These are phyloP conservation scores for Balanococcus diminutus DNA, from an alignment of 2,888 invertebrate species.

Conservation along the genomic window DNA sequence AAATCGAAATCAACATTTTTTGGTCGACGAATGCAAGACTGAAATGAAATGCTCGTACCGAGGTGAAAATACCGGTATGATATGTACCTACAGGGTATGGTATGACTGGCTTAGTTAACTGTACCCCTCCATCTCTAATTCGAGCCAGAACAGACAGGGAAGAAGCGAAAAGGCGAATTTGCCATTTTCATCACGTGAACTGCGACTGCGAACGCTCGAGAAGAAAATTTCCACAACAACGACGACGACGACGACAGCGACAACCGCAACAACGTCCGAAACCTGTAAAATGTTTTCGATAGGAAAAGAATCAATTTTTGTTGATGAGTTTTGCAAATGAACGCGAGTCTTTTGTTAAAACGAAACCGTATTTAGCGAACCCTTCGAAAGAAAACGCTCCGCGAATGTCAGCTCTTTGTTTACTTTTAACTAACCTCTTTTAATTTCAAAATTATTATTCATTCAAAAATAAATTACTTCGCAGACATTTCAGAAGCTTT, in stretches of 20 bases:
- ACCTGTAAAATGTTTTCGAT: constrained; percentile 47
- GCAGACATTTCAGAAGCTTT: constrained; percentile 40
- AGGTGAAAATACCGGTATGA: too few species aligned
- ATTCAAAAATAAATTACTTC: constrained; percentile 47
- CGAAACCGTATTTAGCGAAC: constrained; percentile 46
- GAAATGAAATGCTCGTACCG: too few species aligned
- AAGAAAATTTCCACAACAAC: neutral
- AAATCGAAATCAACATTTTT: too few species aligned
- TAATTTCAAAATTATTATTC: constrained; percentile 48
- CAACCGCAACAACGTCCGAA: constrained; percentile 18
- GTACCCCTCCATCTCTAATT: too few species aligned
- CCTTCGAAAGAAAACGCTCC: constrained; percentile 44
- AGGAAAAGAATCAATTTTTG: constrained; percentile 48
- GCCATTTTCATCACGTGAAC: too few species aligned
- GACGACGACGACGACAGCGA: too few species aligned
- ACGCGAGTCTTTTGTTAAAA: constrained; percentile 47
- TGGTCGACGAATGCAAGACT: too few species aligned
- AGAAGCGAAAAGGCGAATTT: too few species aligned
- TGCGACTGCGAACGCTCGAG: neutral
- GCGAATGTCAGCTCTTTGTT: constrained; percentile 41
- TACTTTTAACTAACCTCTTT: constrained; percentile 48
- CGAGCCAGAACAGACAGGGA: too few species aligned
- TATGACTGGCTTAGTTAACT: too few species aligned
- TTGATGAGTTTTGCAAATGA: constrained; percentile 51
- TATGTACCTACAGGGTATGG: too few species aligned